A percentile compares a stretch with the other conserved stretches of the same genome.
Conservation (phyloP, 2,888 invertebrate species). For the Phengaris alcon region DNA sequence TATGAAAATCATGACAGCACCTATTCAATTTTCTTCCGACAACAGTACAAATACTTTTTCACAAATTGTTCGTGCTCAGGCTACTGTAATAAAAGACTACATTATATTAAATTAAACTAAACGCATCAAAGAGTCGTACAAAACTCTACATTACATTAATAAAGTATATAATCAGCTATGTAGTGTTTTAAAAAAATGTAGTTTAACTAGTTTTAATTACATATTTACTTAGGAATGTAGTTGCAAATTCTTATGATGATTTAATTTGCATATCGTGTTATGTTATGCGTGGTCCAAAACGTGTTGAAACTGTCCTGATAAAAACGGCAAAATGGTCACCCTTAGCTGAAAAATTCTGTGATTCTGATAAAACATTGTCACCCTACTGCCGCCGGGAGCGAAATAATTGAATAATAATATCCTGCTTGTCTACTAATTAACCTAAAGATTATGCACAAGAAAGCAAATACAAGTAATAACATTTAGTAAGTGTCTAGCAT, state of each 20-base stretch:
- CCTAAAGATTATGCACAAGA: constrained; percentile 31
- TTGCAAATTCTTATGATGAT: background rate
- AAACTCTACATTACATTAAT: background rate
- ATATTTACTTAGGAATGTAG: background rate
- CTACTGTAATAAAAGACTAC: too few relatives aligned
- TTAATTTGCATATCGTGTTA: background rate
- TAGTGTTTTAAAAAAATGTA: background rate
- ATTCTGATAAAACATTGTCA: background rate
- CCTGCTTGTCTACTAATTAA: constrained; percentile 19
- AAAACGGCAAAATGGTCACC: background rate
- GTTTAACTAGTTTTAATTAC: background rate
- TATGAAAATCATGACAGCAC: too few relatives aligned
- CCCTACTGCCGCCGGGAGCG: constrained; percentile 5
- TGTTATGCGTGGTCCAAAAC: background rate
- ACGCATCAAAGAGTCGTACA: background rate
- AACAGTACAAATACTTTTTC: too few relatives aligned
- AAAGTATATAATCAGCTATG: background rate
- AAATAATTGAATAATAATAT: too few relatives aligned
- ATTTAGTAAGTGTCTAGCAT: constrained; percentile 53
- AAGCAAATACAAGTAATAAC: constrained; percentile 32
- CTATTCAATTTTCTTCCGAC: too few relatives aligned
- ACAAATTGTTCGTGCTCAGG: too few relatives aligned
- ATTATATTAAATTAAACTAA: background rate
- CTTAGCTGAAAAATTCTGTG: too few relatives aligned
- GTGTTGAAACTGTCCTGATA: background rate